These are phyloP conservation scores for Himalopsyche tibetana DNA, from an alignment of 2,888 invertebrate genomes.

Conservation along the genomic window DNA sequence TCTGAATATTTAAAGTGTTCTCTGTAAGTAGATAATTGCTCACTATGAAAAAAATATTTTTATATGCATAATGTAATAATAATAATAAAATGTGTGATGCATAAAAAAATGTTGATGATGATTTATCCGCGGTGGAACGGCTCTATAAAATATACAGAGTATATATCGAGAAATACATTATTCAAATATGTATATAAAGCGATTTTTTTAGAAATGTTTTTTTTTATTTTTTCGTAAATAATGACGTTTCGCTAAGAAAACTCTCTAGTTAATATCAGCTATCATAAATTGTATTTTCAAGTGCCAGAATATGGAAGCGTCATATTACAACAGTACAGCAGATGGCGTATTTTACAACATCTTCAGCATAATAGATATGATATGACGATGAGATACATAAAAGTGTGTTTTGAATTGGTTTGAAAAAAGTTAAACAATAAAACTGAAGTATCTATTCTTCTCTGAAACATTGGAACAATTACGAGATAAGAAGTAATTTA, in stretches of 20 bases:
- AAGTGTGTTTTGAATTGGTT: conserved; percentile 26
- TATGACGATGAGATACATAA: conserved; percentile 24
- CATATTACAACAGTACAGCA: conserved; percentile 10
- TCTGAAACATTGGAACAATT: not conserved
- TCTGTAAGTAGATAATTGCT: too few relatives aligned
- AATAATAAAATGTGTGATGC: too few relatives aligned
- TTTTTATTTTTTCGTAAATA: not conserved
- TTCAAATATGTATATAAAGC: not conserved
- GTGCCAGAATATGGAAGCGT: conserved; percentile 26
- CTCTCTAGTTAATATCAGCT: conserved; percentile 26
- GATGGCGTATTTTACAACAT: conserved; percentile 11
- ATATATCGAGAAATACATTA: not conserved
- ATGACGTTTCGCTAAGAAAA: conserved; percentile 14
- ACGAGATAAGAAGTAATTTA: not conserved
- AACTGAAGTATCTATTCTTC: not conserved
- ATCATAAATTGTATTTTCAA: conserved; percentile 30
- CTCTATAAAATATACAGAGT: not conserved
- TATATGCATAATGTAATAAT: too few relatives aligned
- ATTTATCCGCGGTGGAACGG: too few relatives aligned
- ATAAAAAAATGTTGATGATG: too few relatives aligned
- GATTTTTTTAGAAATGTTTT: not conserved
- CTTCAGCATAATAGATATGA: conserved; percentile 26
- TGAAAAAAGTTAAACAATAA: not conserved
- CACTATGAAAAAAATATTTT: too few relatives aligned
- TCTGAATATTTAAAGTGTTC: too few relatives aligned